Base-by-base conservation (phyloP, 1,140 invertebrate species). In the Paraescarpia echinospica region DNA sequence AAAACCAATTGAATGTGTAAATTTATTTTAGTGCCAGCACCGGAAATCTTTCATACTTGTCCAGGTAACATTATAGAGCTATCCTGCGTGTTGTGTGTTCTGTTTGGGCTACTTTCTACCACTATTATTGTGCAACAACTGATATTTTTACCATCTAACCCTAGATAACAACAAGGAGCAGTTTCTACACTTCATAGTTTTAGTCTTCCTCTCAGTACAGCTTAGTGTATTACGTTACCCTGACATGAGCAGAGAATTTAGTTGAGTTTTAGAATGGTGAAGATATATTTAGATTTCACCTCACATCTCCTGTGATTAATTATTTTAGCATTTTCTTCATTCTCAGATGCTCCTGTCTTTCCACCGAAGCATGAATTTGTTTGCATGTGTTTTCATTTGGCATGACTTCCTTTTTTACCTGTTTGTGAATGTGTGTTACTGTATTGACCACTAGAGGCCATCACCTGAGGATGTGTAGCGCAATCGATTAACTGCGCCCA, bases 1-100 rank as follows among this genome's bases (percentile, higher is more conserved):
- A 77, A 77, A 18, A 77, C 8, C 59, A 27, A 77, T 27, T 77
- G 59, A 77, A 77, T 77, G 27, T 77, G 59, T 77, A 77, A 77
- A 77, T 77, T 77, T 77, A 77, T 77, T 77, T 77, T 77, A 77
- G 59, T 77, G 59, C 59, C 59, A 77, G 22, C 59, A 77, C 59
- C 59, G 59, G 59, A 77, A 77, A 77, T 27, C 59, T 31, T 77
- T 77, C 59, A 18, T 77, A 14, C 59, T 77, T 18, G 59, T 77
- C 27, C 59, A 77, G 59, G 59, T 77, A 77, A 77, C 59, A 77
- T 77, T 6, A 77, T 77, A 18, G 8, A 31, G 59, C 8, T 77
- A 77, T 31, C 59, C 59, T 77, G 59, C 4, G 59, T 77, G 59
- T 27, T 31, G 14, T 77, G 48, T 51, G 59, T 77, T 77, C 59